Conservation (phyloP, 2,113 vertebrate genomes). For the Calyptomena viridis region DNA sequence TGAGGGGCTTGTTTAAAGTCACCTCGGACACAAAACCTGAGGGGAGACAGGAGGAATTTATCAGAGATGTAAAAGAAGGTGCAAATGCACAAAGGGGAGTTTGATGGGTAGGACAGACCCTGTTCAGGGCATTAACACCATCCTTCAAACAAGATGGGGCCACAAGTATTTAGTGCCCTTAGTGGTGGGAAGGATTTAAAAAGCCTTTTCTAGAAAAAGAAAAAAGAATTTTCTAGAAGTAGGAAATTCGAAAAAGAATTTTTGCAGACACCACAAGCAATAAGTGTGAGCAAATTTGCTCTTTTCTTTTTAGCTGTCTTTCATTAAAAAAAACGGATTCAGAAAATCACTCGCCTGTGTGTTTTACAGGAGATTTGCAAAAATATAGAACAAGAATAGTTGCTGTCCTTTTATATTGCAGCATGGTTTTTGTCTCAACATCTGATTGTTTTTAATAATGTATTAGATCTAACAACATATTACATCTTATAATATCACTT, state of each 20-base stretch:
- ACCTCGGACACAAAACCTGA: background rate
- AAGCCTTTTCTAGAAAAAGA: background rate
- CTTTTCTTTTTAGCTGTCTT: background rate
- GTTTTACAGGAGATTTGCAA: background rate
- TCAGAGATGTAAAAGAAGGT: background rate
- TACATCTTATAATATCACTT: background rate
- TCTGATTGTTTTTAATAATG: background rate
- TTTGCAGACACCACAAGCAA: background rate
- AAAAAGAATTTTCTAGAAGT: background rate
- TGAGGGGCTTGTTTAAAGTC: background rate
- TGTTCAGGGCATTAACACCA: accelerated
- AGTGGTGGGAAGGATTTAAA: background rate
- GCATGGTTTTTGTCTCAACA: background rate
- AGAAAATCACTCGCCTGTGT: background rate
- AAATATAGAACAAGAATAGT: background rate
- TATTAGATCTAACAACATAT: background rate
- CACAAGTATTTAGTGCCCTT: background rate
- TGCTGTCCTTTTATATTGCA: background rate
- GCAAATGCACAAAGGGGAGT: background rate
- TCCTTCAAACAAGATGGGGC: background rate
- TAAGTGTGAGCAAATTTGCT: background rate
- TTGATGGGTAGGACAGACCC: background rate
- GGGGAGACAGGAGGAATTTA: background rate
- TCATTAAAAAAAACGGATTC: background rate
- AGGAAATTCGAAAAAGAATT: background rate